Base-by-base conservation (phyloP, 1,140 invertebrate genomes). In the Grapholita molesta region DNA sequence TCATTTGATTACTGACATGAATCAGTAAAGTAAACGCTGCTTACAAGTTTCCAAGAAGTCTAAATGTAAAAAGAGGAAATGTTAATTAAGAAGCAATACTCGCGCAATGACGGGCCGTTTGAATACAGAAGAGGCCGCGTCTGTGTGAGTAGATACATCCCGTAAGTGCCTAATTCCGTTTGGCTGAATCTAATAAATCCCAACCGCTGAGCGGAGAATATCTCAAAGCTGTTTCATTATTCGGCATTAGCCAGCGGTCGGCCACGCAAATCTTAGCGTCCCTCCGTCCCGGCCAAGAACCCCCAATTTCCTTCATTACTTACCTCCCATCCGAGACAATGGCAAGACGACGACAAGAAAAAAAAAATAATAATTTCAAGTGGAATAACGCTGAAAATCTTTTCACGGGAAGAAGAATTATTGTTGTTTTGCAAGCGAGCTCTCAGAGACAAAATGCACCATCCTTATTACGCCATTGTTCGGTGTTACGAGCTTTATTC, bases 361-460 rank as follows among this genome's bases (percentile, higher is more conserved):
- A 89, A 90, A 86, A 88, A 75, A 84, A 89, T 90, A 90, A 90
- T 89, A 91, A 91, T 90, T 90, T 91, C 88, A 91, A 91, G 89
- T 91, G 88, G 88, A 91, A 89, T 91, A 91, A 89, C 86, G 88
- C 85, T 91, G 88, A 89, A 90, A 91, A 91, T 90, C 89, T 91
- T 91, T 91, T 91, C 89, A 91, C 80, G 80, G 89, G 80, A 87
- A 85, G 79, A 88, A 87, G 88, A 91, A 90, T 88, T 90, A 91
- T 90, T 90, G 89, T 91, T 91, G 86, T 91, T 91, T 90, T 91
- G 88, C 88, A 90, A 89, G 85, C 86, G 84, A 85, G 82, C 82
- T 86, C 87, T 86, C 82, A 88, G 88, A 87, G 89, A 90, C 89
- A 87, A 85, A 90, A 87, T 91, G 89, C 89, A 89, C 86, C 84